A percentile compares a stretch with the other conserved stretches of the same genome.
These are phyloP conservation scores for Cyprinodon variegatus DNA, from an alignment of 2,113 vertebrate genomes.

Conservation along the genomic window DNA sequence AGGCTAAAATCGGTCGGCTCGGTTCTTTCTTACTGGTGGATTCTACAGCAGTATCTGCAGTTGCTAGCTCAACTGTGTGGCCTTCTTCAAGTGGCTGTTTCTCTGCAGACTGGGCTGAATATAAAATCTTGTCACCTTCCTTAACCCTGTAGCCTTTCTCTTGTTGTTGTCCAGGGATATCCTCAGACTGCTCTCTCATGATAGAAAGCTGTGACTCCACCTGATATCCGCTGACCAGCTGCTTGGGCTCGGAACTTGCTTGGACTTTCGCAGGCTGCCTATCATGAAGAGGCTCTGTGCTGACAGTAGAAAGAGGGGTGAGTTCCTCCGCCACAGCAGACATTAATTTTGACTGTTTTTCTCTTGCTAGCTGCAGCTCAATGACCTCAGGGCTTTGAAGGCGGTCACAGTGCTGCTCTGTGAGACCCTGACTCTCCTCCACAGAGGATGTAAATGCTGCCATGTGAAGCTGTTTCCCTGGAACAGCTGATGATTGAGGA, in stretches of 20 bases:
- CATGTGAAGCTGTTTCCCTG: constrained; percentile 72
- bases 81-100: constrained; percentile 72
- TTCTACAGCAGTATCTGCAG: constrained; percentile 62
- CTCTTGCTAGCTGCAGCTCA: constrained; percentile 61
- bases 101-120: constrained; percentile 76
- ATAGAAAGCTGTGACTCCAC: constrained; percentile 76
- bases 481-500: constrained; percentile 57
- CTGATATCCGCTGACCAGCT: constrained; percentile 75
- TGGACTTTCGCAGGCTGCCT: constrained; percentile 49
- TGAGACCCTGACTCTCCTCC: constrained; percentile 79
- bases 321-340: constrained; percentile 79
- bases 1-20: constrained; percentile 47
- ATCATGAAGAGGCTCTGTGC: constrained; percentile 59
- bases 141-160: constrained; percentile 77
- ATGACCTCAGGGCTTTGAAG: constrained; percentile 77
- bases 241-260: constrained; percentile 70
- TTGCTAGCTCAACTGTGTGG: constrained; percentile 66
- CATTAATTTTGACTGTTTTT: constrained; percentile 67
- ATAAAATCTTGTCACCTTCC: constrained; percentile 80
- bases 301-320: constrained; percentile 68
- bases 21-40: constrained; percentile 60
- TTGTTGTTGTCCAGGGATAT: constrained; percentile 61
- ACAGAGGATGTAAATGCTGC: constrained; percentile 78
- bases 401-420: constrained; percentile 79
- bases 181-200: constrained; percentile 75